Conservation (phyloP, 2,888 invertebrate species). For the Lysandra bellargus region DNA sequence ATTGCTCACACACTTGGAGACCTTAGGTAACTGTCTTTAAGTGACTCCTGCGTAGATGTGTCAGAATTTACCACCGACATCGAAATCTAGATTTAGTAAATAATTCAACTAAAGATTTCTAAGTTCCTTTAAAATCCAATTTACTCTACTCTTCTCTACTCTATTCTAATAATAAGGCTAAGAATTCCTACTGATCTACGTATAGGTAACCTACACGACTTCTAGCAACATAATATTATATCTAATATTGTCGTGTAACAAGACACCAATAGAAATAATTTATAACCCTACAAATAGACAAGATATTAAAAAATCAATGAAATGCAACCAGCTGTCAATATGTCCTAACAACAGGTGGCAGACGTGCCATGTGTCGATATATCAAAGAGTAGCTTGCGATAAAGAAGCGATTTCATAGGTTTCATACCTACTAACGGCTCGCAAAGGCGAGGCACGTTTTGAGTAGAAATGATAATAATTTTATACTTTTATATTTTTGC, state of each 20-base stretch:
- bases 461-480: too few species aligned
- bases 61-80: too few species aligned
- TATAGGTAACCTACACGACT: not conserved
- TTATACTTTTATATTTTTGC: too few species aligned
- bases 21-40: too few species aligned
- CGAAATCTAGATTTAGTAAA: too few species aligned
- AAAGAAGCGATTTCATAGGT: not conserved
- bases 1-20: too few species aligned
- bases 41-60: too few species aligned
- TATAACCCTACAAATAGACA: slow-evolving; percentile 11
- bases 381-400: slow-evolving; percentile 1
- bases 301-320: slow-evolving; percentile 27
- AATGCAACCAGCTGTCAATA: slow-evolving; percentile 31
- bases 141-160: not conserved
- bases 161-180: not conserved
- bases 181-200: not conserved
- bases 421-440: not conserved
- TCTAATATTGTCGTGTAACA: not conserved
- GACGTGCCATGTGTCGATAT: slow-evolving; percentile 37
- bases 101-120: too few species aligned
- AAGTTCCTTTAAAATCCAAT: too few species aligned
- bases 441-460: not conserved
- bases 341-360: slow-evolving; percentile 39
- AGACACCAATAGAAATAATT: not conserved
- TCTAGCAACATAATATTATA: not conserved